Evolutionary conservation across 2,113 vertebrate genomes (phyloP), one percentile per base, ranked within the genome.

Genomic region (Tachycineta bicolor): DNA sequence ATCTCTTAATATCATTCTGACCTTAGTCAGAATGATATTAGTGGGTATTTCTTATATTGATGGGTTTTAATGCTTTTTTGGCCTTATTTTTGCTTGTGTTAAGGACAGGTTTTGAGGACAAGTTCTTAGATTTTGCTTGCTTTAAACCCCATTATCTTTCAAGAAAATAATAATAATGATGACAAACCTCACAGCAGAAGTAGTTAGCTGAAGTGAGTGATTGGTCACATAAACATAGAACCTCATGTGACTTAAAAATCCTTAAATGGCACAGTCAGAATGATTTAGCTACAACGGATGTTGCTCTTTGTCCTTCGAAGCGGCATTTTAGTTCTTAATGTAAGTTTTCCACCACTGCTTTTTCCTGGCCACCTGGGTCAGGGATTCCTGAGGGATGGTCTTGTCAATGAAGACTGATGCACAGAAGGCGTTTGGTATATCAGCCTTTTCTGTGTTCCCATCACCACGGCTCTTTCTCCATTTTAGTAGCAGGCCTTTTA

Each of bases 241-340:
- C 8, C 8, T 76, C 39, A 21, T 13, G 6, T 0, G 1, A 39
- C 25, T 49, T 49, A n/a, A 60, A 74, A 59, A 13, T 1, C 3
- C 11, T 19, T 44, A n/a, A 82, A 67, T 73, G 5, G 12, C 19
- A 6, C 1, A 24, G 34, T 55, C 29, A 69, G 37, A 77, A 29
- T 44, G 0, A 9, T 50, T 21, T 23, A 26, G 43, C 58, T 74
- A 13, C n/a, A 52, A 14, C 2, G 1, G 10, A 8, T 55, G 83
- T 87, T n/a, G 43, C 28, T 17, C 18, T 29, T 78, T 31, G 64
- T 19, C 18, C 39, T 78, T 92, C 25, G 17, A 34, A 71, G 16
- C 11, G 2, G 3, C 0, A 0, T 46, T 74, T 83, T 71, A 59
- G 43, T 9, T 83, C 52, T 43, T 73, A 34, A 10, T 37, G 5